phyloP scores from a whole-genome alignment of 1,140 invertebrate species.

The Aphidius gifuensis region DNA sequence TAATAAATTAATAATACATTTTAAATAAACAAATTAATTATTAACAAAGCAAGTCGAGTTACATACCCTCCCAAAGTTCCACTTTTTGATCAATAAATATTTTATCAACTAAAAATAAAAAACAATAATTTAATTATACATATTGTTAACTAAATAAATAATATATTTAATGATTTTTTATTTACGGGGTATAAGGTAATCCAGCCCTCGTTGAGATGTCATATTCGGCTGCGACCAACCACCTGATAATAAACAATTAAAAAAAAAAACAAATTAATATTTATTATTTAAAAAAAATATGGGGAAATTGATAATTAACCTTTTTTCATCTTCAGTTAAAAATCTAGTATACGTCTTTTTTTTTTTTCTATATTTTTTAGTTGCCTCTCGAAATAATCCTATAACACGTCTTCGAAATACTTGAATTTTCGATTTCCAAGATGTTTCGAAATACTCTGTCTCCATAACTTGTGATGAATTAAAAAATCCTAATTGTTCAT shows the following conservation, averaged over 20 bases:
- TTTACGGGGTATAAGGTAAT: conserved; percentile 89
- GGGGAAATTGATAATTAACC: conserved; percentile 34
- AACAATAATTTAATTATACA: conserved; percentile 62
- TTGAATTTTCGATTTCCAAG: conserved; percentile 44
- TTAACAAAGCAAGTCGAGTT: not conserved
- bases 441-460: conserved; percentile 44
- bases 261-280: not conserved
- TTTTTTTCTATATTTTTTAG: conserved; percentile 39
- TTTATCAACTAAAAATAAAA: conserved; percentile 43
- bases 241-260: conserved; percentile 55
- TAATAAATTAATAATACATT: not conserved
- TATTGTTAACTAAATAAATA: conserved; percentile 80
- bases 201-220: conserved; percentile 86
- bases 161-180: conserved; percentile 85
- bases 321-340: conserved; percentile 58
- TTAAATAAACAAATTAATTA: not conserved
- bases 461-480: conserved; percentile 34
- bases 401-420: conserved; percentile 38
- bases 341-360: conserved; percentile 54
- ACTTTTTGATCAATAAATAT: conserved; percentile 71
- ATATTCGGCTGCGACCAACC: conserved; percentile 72
- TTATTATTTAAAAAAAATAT: not conserved
- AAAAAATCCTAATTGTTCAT: conserved; percentile 18
- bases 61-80: conserved; percentile 75
- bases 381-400: conserved; percentile 30